Conservation (phyloP, 2,888 invertebrate genomes). For the Sepioteuthis lessoniana region DNA sequence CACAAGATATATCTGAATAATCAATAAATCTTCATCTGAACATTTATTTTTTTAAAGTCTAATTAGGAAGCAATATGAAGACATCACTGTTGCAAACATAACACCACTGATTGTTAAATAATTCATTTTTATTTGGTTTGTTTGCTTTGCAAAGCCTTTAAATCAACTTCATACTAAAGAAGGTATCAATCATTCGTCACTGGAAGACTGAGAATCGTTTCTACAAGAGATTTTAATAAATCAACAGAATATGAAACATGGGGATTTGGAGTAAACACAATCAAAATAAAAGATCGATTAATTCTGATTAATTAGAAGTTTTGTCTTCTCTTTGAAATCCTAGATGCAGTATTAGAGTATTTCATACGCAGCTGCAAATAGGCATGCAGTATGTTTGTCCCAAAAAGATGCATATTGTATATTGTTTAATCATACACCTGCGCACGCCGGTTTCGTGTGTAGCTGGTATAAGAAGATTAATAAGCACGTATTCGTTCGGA, state of each 20-base stretch:
- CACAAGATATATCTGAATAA: no score
- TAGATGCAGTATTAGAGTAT: background rate
- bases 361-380: background rate
- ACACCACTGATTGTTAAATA: background rate
- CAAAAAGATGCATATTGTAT: background rate
- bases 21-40: no score
- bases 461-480: background rate
- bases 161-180: background rate
- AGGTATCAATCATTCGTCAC: background rate
- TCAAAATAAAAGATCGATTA: background rate
- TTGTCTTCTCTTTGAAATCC: background rate
- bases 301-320: constrained; percentile 4
- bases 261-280: background rate
- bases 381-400: background rate
- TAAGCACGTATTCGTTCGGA: background rate
- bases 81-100: no score
- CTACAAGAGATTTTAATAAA: background rate
- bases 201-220: no score
- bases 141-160: background rate
- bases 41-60: no score
- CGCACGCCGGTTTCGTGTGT: background rate
- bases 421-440: background rate
- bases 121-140: background rate
- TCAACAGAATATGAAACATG: background rate
- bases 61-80: no score